phyloP scores from a whole-genome alignment of 2,888 invertebrate species.

The Macropis europaea region DNA sequence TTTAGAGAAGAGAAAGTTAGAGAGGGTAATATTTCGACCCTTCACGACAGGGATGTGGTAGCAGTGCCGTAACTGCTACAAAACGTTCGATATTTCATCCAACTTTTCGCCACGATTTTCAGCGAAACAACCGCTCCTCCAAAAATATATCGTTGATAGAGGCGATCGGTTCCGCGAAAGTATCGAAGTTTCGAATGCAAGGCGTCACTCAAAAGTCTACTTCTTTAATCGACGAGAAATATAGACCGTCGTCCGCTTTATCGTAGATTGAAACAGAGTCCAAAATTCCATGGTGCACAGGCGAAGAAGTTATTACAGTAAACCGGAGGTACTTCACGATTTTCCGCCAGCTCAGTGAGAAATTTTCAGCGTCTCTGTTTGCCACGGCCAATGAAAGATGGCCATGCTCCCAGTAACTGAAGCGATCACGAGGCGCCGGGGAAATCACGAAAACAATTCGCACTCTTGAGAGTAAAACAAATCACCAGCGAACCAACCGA shows the following conservation, averaged over 20 bases:
- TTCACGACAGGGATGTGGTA: no score
- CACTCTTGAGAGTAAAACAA: slow-evolving; percentile 35
- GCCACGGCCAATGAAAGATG: slow-evolving; percentile 52
- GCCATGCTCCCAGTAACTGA: slow-evolving; percentile 39
- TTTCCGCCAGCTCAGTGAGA: slow-evolving; percentile 27
- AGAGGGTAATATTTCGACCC: no score
- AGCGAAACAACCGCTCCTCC: neutral
- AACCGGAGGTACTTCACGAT: slow-evolving; percentile 34
- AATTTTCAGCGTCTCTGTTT: slow-evolving; percentile 40
- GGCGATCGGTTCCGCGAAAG: neutral
- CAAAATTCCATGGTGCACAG: neutral
- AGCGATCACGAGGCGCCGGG: slow-evolving; percentile 61
- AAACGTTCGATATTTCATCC: no score
- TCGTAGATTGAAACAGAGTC: neutral
- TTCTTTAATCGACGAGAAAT: neutral
- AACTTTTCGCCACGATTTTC: neutral
- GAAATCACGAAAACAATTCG: slow-evolving; percentile 62
- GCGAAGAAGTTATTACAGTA: slow-evolving; percentile 14
- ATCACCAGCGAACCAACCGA: slow-evolving; percentile 20
- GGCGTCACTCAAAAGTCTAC: neutral
- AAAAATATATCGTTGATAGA: neutral
- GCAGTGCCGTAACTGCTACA: no score
- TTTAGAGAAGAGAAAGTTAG: no score
- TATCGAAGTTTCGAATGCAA: neutral
- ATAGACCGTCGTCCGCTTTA: neutral